These are phyloP conservation scores for Graptemys geographica DNA, from an alignment of 2,797 vertebrate species.

Conservation along the genomic window DNA sequence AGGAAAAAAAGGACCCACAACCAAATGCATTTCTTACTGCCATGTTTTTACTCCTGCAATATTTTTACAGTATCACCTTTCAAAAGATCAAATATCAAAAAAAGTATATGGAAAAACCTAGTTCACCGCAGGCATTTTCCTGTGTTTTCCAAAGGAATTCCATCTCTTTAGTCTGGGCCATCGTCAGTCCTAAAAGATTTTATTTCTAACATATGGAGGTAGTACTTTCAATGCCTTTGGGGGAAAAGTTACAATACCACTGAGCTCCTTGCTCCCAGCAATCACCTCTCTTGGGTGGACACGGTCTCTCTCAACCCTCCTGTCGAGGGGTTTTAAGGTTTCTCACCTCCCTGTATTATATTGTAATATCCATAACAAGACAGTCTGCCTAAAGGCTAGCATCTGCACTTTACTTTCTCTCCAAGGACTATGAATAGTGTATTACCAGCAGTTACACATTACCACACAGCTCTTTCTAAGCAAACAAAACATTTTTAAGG, in stretches of 20 bases:
- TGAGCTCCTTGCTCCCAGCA: background rate
- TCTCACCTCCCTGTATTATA: too few relatives aligned
- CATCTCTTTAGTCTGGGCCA: background rate
- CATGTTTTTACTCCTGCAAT: background rate
- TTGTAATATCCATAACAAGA: too few relatives aligned
- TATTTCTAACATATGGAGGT: background rate
- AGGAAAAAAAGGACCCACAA: too few relatives aligned
- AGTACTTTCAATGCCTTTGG: background rate
- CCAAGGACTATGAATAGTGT: too few relatives aligned
- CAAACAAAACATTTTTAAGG: too few relatives aligned
- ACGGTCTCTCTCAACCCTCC: too few relatives aligned
- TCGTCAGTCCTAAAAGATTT: background rate
- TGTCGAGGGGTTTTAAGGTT: too few relatives aligned
- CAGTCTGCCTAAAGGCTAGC: too few relatives aligned
- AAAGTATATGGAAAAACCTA: background rate
- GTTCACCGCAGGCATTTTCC: background rate
- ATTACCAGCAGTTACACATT: too few relatives aligned
- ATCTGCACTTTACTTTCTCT: too few relatives aligned
- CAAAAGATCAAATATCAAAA: background rate
- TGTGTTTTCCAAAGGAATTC: background rate
- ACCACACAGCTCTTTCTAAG: too few relatives aligned
- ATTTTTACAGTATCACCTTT: background rate
- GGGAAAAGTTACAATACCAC: background rate
- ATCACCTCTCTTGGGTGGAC: too few relatives aligned
- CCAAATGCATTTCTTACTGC: background rate